Evolutionary conservation across 2,113 vertebrate genomes (phyloP), one percentile per base, ranked within the genome.

Genomic region (Actenoides hombroni): DNA sequence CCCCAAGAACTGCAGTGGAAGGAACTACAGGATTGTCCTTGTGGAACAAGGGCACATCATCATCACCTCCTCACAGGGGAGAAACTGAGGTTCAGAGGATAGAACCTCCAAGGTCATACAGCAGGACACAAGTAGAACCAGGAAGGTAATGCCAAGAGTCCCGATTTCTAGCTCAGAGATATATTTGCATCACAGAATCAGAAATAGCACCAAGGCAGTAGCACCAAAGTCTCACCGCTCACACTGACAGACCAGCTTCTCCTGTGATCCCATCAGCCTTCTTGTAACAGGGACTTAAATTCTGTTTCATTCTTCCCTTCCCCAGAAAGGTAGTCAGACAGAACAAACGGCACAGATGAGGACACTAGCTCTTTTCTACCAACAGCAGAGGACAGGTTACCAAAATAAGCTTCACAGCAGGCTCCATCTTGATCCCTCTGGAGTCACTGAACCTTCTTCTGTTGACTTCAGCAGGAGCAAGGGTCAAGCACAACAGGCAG

Each of bases 391-490:
- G 63, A 87, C n/a, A 35, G 25, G 70, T 86, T 91, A 96, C 88
- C 77, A 85, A 95, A 96, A 94, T 83, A 96, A 96, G 74, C 77
- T 77, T 85, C 86, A 57, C 88, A 91, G 94, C 81, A 88, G 88
- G 81, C 57, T 94, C 83, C 91, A 85, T 77, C 74, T 86, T 94
- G 95, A 96, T 95, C 83, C 86, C 88, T 89, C 83, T 84, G 74
- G 81, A 96, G 92, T 89, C 92, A 94, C 73, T 95, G 91, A 96
- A 96, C 90, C 86, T 88, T 95, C 94, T 83, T 92, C 96, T 94
- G 94, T 96, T 94, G 91, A 97, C 84, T 97, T 82, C 93, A 91
- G 89, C 89, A 79, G 70, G 93, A 97, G 74, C 93, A 96, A 97
- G 91, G 93, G 87, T 96, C 95, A 91, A 83, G 82, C 75, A 0